Evolutionary conservation across 2,888 invertebrate genomes (phyloP), one percentile per base, ranked within the genome.

Genomic region (Criorhina ranunculi): DNA sequence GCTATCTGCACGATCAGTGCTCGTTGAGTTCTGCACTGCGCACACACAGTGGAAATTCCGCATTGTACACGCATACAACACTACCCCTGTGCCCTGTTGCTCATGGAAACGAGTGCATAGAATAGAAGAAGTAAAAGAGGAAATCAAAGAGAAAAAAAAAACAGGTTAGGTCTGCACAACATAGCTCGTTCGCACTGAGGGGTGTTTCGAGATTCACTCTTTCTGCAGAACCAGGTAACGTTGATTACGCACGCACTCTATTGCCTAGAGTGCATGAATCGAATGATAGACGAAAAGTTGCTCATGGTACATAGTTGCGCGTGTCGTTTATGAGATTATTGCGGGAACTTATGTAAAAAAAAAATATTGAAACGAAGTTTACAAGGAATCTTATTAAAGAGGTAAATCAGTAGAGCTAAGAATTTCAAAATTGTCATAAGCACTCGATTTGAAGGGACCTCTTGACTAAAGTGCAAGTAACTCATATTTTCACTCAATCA

Each of bases 11-110:
- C 62, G 76, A 82, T 82, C 81, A 57, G 62, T 37, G 60, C 44
- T 75, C 60, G 37, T 60, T 17, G 44, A 46, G 59, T 59, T 75
- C 51, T 62, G 55, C 62, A 55, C 29, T 46, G 69, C 64, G 24
- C 35, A 51, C 29, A 51, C 29, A 51, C 42, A 72, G 33, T 55
- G 24, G 17, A 62, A 60, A 62, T 33, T 33, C 46, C 12, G 31
- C 37, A 55, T 12, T 42, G 40, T 53, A 62, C 60, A 76, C 46
- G 17, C 75, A 75, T 17, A 51, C 75, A 46, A 33, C 11, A 49
- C 78, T 51, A 66, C 51, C 82, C 81, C 76, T 81, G 76, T 81
- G 44, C 82, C 81, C 76, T 81, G 76, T 81, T 76, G 81, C 76
- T 69, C 57, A 64, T 81, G 81, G 69, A 76, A 33, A 81, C 76